Conservation (phyloP, 2,113 vertebrate species). For the Nesogale talazaci region DNA sequence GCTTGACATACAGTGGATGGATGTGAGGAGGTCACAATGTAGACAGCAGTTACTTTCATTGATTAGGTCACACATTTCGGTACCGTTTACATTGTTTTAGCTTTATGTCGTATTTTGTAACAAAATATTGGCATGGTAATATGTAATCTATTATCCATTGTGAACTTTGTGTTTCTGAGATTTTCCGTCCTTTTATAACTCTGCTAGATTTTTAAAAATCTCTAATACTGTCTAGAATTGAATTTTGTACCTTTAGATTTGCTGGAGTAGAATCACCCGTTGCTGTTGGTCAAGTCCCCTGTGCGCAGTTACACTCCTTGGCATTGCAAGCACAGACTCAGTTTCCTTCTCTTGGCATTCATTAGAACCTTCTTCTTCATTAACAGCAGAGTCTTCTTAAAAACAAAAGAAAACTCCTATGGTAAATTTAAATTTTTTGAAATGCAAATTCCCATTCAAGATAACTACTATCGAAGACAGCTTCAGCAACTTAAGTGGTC, state of each 20-base stretch:
- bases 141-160: background rate
- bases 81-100: slow-evolving; percentile 24
- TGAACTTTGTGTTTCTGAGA: slow-evolving; percentile 23
- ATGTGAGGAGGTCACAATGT: background rate
- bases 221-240: background rate
- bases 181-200: background rate
- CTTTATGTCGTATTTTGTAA: background rate
- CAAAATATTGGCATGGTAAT: slow-evolving; percentile 32
- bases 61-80: background rate
- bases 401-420: background rate
- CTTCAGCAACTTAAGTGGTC: background rate
- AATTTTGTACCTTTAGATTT: background rate
- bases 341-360: slow-evolving; percentile 64
- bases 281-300: slow-evolving; percentile 33
- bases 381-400: slow-evolving; percentile 18
- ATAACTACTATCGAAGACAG: background rate
- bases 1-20: too few species aligned
- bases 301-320: slow-evolving; percentile 1
- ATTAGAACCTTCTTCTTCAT: slow-evolving; percentile 49
- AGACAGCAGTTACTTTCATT: slow-evolving; percentile 5
- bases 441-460: slow-evolving; percentile 27
- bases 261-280: slow-evolving; percentile 12
- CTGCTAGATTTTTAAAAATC: background rate
- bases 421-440: slow-evolving; percentile 28
- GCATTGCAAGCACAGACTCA: slow-evolving; percentile 54